Conservation (phyloP, 2,113 vertebrate genomes). For the Alethe castanea region DNA sequence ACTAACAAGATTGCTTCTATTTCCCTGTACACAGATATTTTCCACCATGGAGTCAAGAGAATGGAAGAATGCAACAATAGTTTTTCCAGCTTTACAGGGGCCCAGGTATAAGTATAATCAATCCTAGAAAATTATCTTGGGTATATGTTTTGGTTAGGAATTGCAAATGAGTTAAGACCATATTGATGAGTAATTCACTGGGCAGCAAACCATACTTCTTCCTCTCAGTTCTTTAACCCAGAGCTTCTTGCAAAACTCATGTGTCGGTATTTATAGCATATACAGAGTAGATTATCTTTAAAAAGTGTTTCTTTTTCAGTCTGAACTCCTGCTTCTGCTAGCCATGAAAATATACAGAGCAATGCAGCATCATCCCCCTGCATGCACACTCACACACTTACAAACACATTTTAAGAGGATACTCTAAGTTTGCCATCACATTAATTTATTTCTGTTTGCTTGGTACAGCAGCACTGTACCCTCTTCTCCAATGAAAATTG, state of each 20-base stretch:
- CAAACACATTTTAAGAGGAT: conserved; percentile 47
- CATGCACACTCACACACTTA: background rate
- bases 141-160: background rate
- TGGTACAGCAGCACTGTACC: conserved; percentile 24
- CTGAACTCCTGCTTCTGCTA: background rate
- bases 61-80: background rate
- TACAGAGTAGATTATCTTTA: background rate
- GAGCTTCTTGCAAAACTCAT: background rate
- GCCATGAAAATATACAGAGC: background rate
- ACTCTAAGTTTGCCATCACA: conserved; percentile 25
- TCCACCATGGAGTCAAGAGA: background rate
- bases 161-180: background rate
- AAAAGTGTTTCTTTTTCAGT: conserved; percentile 16
- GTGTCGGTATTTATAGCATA: conserved; percentile 24
- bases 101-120: background rate
- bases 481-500: conserved; percentile 66
- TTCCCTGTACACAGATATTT: background rate
- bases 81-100: background rate
- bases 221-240: conserved; percentile 5
- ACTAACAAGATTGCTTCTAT: background rate
- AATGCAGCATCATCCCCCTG: background rate
- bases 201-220: background rate
- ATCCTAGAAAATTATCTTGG: background rate
- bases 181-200: conserved; percentile 5
- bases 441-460: conserved; percentile 68